A percentile compares a stretch with the other conserved stretches of the same genome.
Evolutionary conservation across 2,113 vertebrate species (phyloP).

Genomic region (Microtus montanus): DNA sequence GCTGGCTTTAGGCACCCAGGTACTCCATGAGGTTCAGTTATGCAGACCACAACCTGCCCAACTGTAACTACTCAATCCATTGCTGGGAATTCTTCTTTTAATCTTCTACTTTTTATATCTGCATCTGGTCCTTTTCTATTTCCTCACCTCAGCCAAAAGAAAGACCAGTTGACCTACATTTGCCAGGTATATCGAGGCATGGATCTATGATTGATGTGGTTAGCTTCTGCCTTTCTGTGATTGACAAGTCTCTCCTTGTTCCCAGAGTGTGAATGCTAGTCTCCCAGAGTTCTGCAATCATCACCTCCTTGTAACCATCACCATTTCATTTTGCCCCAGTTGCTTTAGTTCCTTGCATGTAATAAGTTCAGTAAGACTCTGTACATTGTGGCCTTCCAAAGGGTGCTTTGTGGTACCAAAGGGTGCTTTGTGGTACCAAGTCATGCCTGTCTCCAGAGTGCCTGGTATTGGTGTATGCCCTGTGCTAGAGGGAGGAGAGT

Average conservation of each 20-base stretch:
- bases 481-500: neutral
- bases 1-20: neutral
- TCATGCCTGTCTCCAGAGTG: neutral
- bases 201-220: rapidly evolving
- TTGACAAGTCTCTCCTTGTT: neutral
- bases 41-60: neutral
- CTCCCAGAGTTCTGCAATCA: neutral
- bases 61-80: too few species aligned
- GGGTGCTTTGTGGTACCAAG: neutral
- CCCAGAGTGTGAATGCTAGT: neutral
- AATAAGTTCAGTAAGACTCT: neutral
- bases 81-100: neutral
- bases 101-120: neutral
- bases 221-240: neutral
- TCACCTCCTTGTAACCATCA: neutral
- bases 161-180: neutral
- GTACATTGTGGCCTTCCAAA: neutral
- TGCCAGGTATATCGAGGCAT: neutral
- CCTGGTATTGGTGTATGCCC: neutral
- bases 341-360: neutral
- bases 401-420: neutral
- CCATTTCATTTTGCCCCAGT: neutral
- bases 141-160: neutral
- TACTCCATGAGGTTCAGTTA: neutral
- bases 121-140: neutral